Evolutionary conservation across 2,797 vertebrate genomes (phyloP), one percentile per base, ranked within the genome.

Genomic region (Xerus rutilus): DNA sequence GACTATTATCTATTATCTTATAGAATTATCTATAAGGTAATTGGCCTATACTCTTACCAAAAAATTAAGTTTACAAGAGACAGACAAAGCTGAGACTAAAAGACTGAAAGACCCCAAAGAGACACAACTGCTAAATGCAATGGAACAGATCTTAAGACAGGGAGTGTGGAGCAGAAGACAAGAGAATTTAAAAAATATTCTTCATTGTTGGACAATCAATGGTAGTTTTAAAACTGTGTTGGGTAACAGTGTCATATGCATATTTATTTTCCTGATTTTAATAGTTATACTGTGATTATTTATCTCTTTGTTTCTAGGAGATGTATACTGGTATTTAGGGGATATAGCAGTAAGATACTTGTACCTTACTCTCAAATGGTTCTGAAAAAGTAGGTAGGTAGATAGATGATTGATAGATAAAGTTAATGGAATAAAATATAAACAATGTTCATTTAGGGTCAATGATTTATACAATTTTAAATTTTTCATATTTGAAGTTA

Each of bases 201-300:
- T 77, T 83, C 15, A 54, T 52, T 39, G 32, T 13, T 87, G 30
- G 18, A 81, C 20, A 86, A 59, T 35, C 85, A 10, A n/a, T 35
- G 28, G 70, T 35, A 59, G 30, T 78, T 78, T 32, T 49, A 6
- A 91, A 86, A 32, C 14, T 59, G 28, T 78, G 17, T 17, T 73
- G 78, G 9, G 5, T 88, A 45, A 28, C 73, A 67, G 28, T 45
- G 65, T 32, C 18, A 49, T 64, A 77, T 23, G 5, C 8, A 62
- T 62, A 59, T 87, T 69, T 35, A 72, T 77, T 93, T 83, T 93
- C 7, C 4, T 47, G 12, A 65, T 65, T 83, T 86, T 72, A 72
- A 25, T 79, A 70, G 82, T 43, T 70, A 4, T 32, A 62, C 4
- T 86, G 13, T 62, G 30, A 5, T 91, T 52, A 49, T 76, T 32